Conservation (phyloP, 2,888 invertebrate species). For the Adelphocoris suturalis region DNA sequence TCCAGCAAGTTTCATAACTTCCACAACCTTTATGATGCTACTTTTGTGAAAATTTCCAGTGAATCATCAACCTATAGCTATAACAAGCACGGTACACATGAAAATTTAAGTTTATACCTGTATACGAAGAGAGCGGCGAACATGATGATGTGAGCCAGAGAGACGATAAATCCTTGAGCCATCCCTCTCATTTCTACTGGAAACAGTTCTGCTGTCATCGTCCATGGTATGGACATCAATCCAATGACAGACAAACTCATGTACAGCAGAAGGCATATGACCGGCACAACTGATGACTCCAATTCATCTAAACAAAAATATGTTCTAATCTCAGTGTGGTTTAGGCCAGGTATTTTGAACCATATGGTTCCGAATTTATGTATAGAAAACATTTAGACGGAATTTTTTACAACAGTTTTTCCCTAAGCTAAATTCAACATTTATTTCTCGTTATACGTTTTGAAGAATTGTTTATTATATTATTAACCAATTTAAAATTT, state of each 20-base stretch:
- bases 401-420: no score
- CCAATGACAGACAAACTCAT: conserved; percentile 83
- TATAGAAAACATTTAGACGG: no score
- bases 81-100: no score
- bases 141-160: conserved; percentile 82
- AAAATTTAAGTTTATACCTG: conserved; percentile 56
- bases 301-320: conserved; percentile 70
- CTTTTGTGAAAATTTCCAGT: no score
- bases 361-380: no score
- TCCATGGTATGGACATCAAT: conserved; percentile 83
- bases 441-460: no score
- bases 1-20: no score
- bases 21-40: no score
- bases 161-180: conserved; percentile 82
- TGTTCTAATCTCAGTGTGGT: neutral
- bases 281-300: conserved; percentile 77
- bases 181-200: conserved; percentile 83
- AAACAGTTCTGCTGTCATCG: conserved; percentile 84
- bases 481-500: no score
- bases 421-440: no score
- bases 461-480: no score
- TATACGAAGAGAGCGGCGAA: conserved; percentile 82
- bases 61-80: no score
- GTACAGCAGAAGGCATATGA: conserved; percentile 80
- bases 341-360: neutral